phyloP scores from a whole-genome alignment of 1,140 invertebrate species.

The Drosophila bocqueti region DNA sequence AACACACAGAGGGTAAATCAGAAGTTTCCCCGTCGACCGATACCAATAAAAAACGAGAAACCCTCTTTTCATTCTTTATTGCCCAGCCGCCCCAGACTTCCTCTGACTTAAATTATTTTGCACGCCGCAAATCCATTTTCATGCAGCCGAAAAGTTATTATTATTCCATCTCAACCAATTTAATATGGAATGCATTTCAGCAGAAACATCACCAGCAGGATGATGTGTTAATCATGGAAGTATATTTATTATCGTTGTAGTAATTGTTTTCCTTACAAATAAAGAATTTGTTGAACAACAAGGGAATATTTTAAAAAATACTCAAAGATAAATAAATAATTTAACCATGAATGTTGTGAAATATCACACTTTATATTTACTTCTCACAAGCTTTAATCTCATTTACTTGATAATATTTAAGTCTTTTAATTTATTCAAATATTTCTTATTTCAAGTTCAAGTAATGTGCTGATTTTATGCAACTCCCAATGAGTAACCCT shows the following conservation, averaged over 20 bases:
- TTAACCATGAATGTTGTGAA: not conserved
- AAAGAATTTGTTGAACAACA: conserved; percentile 1
- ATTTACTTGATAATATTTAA: not conserved
- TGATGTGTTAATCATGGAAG: conserved; percentile 38
- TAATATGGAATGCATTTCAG: conserved; percentile 30
- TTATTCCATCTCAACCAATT: conserved; percentile 2
- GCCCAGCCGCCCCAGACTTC: conserved; percentile 2
- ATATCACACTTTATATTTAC: not conserved
- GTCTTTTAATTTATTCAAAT: not conserved
- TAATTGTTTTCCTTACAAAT: not conserved
- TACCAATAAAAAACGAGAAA: conserved; percentile 18
- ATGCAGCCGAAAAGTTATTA: not conserved
- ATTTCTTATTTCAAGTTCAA: conserved; percentile 2
- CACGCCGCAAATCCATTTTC: conserved; percentile 48
- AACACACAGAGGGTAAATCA: conserved; percentile 22
- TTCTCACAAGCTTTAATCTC: not conserved
- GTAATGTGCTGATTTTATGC: not conserved
- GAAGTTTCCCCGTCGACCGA: conserved; percentile 15
- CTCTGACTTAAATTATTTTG: conserved; percentile 69
- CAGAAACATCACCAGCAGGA: conserved; percentile 12
- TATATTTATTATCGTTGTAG: conserved; percentile 8
- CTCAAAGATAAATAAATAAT: not conserved
- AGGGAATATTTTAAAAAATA: not conserved
- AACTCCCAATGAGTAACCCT: not conserved
- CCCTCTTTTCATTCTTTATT: conserved; percentile 43